Evolutionary conservation across 2,113 vertebrate genomes (phyloP), one percentile per base, ranked within the genome.

Genomic region (Chiloscyllium plagiosum): DNA sequence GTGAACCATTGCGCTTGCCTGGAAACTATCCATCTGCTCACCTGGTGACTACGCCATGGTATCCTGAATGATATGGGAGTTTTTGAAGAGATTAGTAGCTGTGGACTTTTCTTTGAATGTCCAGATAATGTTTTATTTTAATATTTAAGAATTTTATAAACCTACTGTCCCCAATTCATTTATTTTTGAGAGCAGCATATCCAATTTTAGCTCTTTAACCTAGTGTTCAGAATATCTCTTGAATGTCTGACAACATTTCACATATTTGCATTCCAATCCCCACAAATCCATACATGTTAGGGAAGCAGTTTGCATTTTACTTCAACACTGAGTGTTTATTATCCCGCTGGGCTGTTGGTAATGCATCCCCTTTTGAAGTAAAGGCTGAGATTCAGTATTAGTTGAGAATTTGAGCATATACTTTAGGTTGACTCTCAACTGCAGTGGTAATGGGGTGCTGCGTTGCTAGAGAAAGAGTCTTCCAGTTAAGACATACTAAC

Each of bases 1-100:
- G 98, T 99, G 95, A 97, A 97, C 96, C 97, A 98, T 96, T 98
- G 96, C 13, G 98, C 98, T 22, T 96, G 98, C 96, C 97, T 99
- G 4, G 97, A 99, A 96, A 97, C 22, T 0, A 98, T 99, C 0
- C 97, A 97, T 96, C 97, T 99, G 87, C 97, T 97, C 8, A 97
- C 98, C 97, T 97, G 97, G 96, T 98, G 96, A 97, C 96, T 37
- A 95, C 7, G 15, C 8, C 86, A 90, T 52, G 50, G 24, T 90
- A 24, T 61, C 85, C 42, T 61, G 42, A 33, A 26, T 61, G 42
- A 92, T 2, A 89, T 19, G 1, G 26, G 50, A 13, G 65, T 93
- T 10, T 19, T n/a, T 66, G 56, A 61, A n/a, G 12, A n/a, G 29
- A 4, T 42, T 93, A 66, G 15, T 66, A 19, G 10, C 65, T 22